Base-by-base conservation (phyloP, 1,140 invertebrate species). In the Macrosteles quadrilineatus region DNA sequence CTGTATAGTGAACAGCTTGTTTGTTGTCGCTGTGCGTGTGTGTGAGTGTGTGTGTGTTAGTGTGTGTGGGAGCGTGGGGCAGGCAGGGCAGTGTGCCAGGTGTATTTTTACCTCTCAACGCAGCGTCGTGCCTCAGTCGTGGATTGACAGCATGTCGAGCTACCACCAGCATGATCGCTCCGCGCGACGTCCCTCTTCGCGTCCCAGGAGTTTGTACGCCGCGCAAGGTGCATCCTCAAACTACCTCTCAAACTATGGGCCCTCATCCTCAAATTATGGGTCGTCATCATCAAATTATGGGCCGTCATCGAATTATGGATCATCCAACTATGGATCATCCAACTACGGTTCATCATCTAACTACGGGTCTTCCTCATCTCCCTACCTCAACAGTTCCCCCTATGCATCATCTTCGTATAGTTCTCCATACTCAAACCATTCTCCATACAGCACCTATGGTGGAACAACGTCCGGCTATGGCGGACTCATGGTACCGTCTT, bases 381-480 rank as follows among this genome's bases (percentile, higher is more conserved):
- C 73, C n/a, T 36, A 36, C 14, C 32, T 36, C 14, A 36, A 36
- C 32, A 36, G 32, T 36, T 66, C 70, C 17, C 45, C 71, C 3
- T 73, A 71, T 30, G 43, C 65, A 50, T 70, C 67, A 3, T 32
- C 72, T 11, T 50, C 59, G 25, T 40, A 43, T 27, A 25, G 64
- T 29, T 72, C 68, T 29, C 53, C 68, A n/a, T 69, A 69, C 40
- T 27, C 25, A 29, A 47, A 19, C 23, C 64, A 30, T 19, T 67
- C 67, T 9, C 30, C 71, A 1, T 72, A 72, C 53, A 62, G 82
- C 0, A 86, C 86, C 3, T 88, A 88, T 67, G 87, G 87, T 3
- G 87, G 86, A 23, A 87, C 86, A 0, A 76, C 84, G 64, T 87
- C 87, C 0, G 86, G 86, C 25, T 88, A 88, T 72, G 87, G 87